Evolutionary conservation across 2,797 vertebrate species (phyloP).

Genomic region (Capromys pilorides): DNA sequence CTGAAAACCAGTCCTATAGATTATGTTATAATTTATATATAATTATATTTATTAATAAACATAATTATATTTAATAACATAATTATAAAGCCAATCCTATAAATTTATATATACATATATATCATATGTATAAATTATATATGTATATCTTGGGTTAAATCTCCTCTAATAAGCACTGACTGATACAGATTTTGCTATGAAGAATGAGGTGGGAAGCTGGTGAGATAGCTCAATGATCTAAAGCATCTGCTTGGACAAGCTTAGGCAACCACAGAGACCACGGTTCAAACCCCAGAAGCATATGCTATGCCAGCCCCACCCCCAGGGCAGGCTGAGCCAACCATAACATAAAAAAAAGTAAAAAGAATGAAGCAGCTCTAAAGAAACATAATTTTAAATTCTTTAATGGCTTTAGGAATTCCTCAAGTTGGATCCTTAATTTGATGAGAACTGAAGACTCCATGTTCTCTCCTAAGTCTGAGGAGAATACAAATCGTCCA

Average conservation of each 20-base stretch:
- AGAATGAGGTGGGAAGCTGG: background rate
- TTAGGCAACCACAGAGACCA: too few species aligned
- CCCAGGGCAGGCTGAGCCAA: too few species aligned
- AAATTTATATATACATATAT: background rate
- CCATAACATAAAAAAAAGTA: too few species aligned
- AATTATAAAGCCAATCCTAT: background rate
- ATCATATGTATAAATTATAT: background rate
- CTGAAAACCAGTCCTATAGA: background rate
- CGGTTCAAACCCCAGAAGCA: too few species aligned
- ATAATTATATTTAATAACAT: too few species aligned
- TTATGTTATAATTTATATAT: too few species aligned
- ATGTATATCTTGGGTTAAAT: background rate
- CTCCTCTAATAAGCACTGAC: background rate
- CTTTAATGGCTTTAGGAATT: background rate
- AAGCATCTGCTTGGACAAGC: too few species aligned
- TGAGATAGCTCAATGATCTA: too few species aligned
- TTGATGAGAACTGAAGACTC: background rate
- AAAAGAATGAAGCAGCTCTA: background rate
- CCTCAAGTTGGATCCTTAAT: background rate
- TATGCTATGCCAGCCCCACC: too few species aligned
- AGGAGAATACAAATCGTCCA: background rate
- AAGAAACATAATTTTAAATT: background rate
- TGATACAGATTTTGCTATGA: background rate
- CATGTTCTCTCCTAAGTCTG: background rate
- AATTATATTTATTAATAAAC: background rate